Conservation (phyloP, 2,797 vertebrate genomes). For the Malacoraja senta region DNA sequence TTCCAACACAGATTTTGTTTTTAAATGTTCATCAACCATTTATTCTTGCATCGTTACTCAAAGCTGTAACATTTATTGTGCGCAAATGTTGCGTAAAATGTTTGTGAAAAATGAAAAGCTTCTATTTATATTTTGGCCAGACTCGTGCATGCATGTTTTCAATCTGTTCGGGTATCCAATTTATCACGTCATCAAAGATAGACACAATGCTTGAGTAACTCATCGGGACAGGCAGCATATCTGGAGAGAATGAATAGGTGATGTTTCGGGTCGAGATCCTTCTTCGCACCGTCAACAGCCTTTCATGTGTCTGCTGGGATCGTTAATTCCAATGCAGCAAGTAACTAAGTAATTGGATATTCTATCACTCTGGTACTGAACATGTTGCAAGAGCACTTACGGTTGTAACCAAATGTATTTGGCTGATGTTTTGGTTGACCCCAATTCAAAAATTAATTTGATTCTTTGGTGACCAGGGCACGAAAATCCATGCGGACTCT, state of each 20-base stretch:
- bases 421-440: not conserved
- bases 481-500: too few species aligned
- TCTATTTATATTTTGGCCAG: not conserved
- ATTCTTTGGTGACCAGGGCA: too few species aligned
- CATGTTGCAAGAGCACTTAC: not conserved
- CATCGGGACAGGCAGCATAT: too few species aligned
- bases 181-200: not conserved
- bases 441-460: not conserved
- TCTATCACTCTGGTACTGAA: not conserved
- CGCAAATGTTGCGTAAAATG: not conserved
- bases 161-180: not conserved
- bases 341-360: not conserved
- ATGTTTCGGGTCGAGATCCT: too few species aligned
- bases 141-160: not conserved
- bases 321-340: not conserved
- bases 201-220: too few species aligned
- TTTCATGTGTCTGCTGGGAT: not conserved
- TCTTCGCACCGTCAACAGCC: not conserved
- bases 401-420: not conserved
- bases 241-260: too few species aligned
- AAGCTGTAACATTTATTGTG: not conserved
- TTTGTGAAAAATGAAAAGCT: not conserved
- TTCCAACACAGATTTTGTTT: too few species aligned
- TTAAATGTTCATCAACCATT: not conserved
- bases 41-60: not conserved